Base-by-base conservation (phyloP, 2,113 vertebrate genomes). In the Pungitius pungitius region DNA sequence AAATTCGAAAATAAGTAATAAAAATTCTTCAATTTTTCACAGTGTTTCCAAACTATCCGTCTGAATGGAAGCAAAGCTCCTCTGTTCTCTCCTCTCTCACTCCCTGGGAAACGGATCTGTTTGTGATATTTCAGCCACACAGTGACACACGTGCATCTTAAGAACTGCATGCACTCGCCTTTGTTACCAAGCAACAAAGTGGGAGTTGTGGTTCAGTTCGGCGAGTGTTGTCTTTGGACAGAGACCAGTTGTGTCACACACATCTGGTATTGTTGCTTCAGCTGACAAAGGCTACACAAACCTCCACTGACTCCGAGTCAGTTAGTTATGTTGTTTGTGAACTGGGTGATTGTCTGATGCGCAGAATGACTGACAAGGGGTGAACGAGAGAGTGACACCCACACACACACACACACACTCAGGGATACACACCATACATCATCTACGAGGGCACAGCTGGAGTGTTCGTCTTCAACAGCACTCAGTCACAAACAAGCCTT, bases 111-210 rank as follows among this genome's bases (percentile, higher is more conserved):
- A 56, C 52, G 7, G 49, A 78, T 76, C 52, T 37, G 59, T 85
- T 90, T 86, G 12, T 60, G 73, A 86, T 83, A 77, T 73, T 88
- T 87, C 43, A 37, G 65, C 40, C 47, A 72, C 64, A 62, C 62
- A 17, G 30, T 30, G 30, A 30, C 30, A 47, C 42, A 73, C 43
- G 20, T 47, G 61, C 24, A 37, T 59, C 61, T 37, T 17, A 40
- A 68, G 40, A 66, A 75, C 22, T 33, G 47, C 40, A 77, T 43
- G 51, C 45, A 73, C 52, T 51, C 59, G 56, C 12, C 66, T 78
- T 81, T 87, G 89, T 90, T 85, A 69, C 85, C 62, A 82, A 64
- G 84, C 84, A 89, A 86, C 87, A 81, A 55, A 81, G 66, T 22
- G 39, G n/a, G 24, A 83, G 68, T 55, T 49, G 65, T n/a, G 60